Evolutionary conservation across 2,888 invertebrate genomes (phyloP), one percentile per base, ranked within the genome.

Genomic region (Papilio protenor): DNA sequence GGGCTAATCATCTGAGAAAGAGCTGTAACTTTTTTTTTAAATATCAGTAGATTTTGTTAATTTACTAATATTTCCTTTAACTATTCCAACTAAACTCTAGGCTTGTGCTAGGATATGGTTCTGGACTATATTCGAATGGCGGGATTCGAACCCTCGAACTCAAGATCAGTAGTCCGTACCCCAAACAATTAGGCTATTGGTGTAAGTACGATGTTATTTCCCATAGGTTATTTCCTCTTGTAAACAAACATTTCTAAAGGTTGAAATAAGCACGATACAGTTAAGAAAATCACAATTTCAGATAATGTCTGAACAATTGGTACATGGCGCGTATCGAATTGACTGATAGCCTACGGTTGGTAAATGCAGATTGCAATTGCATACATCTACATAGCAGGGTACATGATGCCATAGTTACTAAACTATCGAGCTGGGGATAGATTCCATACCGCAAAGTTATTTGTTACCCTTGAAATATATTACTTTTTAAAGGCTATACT

Each of bases 281-380:
- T 73, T 57, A 27, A 57, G 11, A 72, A 18, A 57, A 73, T 21
- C 12, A 18, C 47, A 71, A 49, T 33, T 72, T 27, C 76, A 52
- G 45, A 70, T 70, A 76, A 76, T 59, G 33, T n/a, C 61, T 49
- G n/a, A 61, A 72, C 72, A 76, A 45, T 61, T 71, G 66, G 47
- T 72, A 52, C 45, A 70, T 21, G 33, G 74, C 79, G 79, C 76
- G 79, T 81, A 81, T 79, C 78, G 79, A 79, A 79, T 81, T 84
- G 83, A 82, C 84, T 82, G 81, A 84, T 81, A 84, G 82, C 84
- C 81, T 77, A 76, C 79, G 83, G 83, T 81, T 72, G 79, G 78
- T 72, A 78, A 81, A 78, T 79, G 69, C 74, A 73, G 79, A 80
- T 70, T 57, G 52, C 76, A 81, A 79, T 81, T 80, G 81, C 80